These are phyloP conservation scores for Druceiella hillmani DNA, from an alignment of 2,888 invertebrate species.

Conservation along the genomic window DNA sequence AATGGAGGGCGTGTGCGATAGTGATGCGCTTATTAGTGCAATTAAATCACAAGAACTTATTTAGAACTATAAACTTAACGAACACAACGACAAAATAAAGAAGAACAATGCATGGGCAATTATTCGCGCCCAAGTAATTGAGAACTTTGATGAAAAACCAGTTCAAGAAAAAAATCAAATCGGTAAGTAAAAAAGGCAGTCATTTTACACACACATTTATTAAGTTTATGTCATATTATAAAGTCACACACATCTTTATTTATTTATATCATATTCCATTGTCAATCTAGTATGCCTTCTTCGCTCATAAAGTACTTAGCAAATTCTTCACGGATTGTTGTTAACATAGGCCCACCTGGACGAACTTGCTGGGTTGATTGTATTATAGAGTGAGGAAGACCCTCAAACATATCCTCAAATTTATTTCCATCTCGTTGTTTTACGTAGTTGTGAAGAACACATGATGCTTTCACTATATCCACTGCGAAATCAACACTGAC, in stretches of 20 bases:
- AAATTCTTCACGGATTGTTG: constrained; percentile 25
- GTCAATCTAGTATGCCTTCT: constrained; percentile 25
- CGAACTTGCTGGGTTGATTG: constrained; percentile 22
- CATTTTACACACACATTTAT: constrained; percentile 8
- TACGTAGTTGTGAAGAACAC: constrained; percentile 23
- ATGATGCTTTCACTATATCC: constrained; percentile 20
- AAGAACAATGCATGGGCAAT: constrained; percentile 24
- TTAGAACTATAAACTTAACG: constrained; percentile 23
- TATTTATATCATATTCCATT: constrained; percentile 25
- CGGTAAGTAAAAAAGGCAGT: constrained; percentile 17
- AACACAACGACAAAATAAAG: constrained; percentile 24
- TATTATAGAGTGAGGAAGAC: constrained; percentile 16
- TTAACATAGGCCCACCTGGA: constrained; percentile 24
- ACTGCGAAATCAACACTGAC: constrained; percentile 19
- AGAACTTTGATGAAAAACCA: constrained; percentile 24
- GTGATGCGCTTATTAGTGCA: constrained; percentile 23
- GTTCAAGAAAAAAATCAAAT: constrained; percentile 20
- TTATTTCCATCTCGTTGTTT: constrained; percentile 22
- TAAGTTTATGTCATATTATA: constrained; percentile 1
- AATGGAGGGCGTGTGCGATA: constrained; percentile 21
- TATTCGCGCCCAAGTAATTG: constrained; percentile 23
- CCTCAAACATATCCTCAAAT: constrained; percentile 20
- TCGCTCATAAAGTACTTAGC: constrained; percentile 25
- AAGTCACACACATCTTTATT: constrained; percentile 14
- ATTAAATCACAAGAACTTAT: constrained; percentile 23